Evolutionary conservation across 2,797 vertebrate species (phyloP), one percentile per base, ranked within the genome.

Genomic region (Pteronotus mesoamericanus): DNA sequence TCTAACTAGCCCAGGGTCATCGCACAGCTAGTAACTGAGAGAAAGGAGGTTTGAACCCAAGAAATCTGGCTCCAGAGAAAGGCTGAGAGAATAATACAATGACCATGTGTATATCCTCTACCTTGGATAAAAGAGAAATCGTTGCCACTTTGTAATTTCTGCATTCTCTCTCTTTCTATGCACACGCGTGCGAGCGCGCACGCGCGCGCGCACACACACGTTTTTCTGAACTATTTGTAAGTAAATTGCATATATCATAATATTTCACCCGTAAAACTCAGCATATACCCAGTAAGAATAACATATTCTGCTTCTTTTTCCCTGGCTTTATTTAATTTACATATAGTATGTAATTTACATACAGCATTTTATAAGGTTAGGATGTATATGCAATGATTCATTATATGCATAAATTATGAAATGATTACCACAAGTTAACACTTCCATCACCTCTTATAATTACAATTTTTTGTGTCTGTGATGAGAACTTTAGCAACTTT

Each of bases 91-190:
- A 29, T 26, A 16, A n/a, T 12, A 37, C 16, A 15, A 32, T 6
- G 68, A 86, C 14, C 57, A 8, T 4, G 18, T 16, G 42, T 15
- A 1, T 15, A 0, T 64, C 55, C 21, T 51, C 15, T n/a, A 18
- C 22, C 82, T 48, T 32, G 53, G 48, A 64, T 29, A 8, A 53
- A 37, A 32, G 24, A 32, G 24, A 32, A 46, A 42, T 9, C 6
- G 7, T 9, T 51, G 32, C 21, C 29, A 9, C 15, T 11, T 55
- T 53, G 12, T 15, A 32, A 4, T 46, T 66, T 55, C 84, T 59
- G 0, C 19, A 22, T 21, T 11, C 53, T 19, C 22, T 3, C 55
- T 2, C 48, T 18, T 16, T 18, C 48, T 5, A 1, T 14, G 18
- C 14, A 12, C 26, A 19, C 32, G 39, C 32, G 32, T 42, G 24